phyloP scores from a whole-genome alignment of 30 jellyfish, hydroid and myxozoan genomes.

The Catostylus mosaicus region DNA sequence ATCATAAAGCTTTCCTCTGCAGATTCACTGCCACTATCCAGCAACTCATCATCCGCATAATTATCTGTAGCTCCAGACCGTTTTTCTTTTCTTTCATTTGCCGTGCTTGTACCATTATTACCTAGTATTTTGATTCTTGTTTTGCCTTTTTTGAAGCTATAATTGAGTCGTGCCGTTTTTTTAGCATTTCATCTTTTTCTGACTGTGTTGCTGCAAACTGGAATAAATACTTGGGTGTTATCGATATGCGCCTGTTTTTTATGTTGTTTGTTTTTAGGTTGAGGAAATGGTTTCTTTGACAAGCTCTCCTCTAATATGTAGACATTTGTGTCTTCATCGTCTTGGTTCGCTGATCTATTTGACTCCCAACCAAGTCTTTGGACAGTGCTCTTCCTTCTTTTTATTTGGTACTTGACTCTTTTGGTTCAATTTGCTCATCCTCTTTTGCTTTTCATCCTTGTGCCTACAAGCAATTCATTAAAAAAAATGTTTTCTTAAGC shows the following conservation, averaged over 20 bases:
- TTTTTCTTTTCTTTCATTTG: too few species aligned
- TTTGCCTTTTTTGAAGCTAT: neutral
- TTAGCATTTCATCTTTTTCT: slow-evolving; percentile 23
- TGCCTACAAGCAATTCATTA: neutral
- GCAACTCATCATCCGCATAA: neutral
- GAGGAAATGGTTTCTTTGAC: neutral
- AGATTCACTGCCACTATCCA: neutral
- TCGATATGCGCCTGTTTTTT: neutral
- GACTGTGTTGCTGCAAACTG: slow-evolving; percentile 27
- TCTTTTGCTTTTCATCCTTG: neutral
- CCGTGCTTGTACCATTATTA: too few species aligned
- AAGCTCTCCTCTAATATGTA: neutral
- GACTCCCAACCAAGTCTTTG: too few species aligned
- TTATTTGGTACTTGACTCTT: neutral
- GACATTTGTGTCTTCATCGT: neutral
- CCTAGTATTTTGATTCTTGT: neutral
- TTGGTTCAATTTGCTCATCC: neutral
- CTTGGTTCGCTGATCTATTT: neutral
- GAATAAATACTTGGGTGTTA: too few species aligned
- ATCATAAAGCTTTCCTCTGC: neutral
- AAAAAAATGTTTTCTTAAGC: too few species aligned
- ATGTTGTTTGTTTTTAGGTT: neutral
- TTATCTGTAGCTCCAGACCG: too few species aligned
- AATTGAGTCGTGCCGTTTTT: neutral
- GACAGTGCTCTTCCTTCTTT: slow-evolving; percentile 2